Base-by-base conservation (phyloP, 2,113 vertebrate species). In the Laticauda laticaudata region DNA sequence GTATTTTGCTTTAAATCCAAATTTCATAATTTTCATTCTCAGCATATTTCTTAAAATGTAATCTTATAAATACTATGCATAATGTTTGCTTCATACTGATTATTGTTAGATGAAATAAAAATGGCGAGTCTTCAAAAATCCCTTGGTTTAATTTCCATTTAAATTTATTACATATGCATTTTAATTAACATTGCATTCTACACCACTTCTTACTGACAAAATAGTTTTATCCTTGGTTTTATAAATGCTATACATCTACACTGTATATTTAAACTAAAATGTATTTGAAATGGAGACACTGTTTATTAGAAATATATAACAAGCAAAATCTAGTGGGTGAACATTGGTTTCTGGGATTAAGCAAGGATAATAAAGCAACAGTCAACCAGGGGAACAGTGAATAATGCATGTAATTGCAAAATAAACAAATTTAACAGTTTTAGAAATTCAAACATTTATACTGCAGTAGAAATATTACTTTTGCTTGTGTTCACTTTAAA, bases 161-260 rank as follows among this genome's bases (percentile, higher is more conserved):
- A 95, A 95, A 95, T 90, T 94, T 91, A 92, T 96, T 90, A 56
- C 15, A 96, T 96, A 96, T 93, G 48, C 53, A 93, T 95, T 96
- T 97, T 97, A 96, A 96, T 97, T 96, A 97, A 53, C 93, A 92
- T 94, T 95, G 64, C 69, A 43, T 94, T 96, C 90, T 75, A 94
- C 53, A 88, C 95, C 90, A 24, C 92, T 95, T 54, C 91, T 94
- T 96, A 93, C 90, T 94, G 93, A 95, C 48, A 86, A 91, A 93
- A 45, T 91, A 1, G 3, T 64, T 96, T 96, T 96, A 75, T 43
- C 89, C 92, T 94, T 26, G 39, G 93, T 95, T 96, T 93, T 92
- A 91, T 87, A 59, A 56, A 92, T 53, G 1, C 55, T 39, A 39
- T 39, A 39, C 34, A 95, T 95, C 90, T 89, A 92, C 75, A 34